Evolutionary conservation across 2,797 vertebrate species (phyloP).

Genomic region (Eremophila alpestris): DNA sequence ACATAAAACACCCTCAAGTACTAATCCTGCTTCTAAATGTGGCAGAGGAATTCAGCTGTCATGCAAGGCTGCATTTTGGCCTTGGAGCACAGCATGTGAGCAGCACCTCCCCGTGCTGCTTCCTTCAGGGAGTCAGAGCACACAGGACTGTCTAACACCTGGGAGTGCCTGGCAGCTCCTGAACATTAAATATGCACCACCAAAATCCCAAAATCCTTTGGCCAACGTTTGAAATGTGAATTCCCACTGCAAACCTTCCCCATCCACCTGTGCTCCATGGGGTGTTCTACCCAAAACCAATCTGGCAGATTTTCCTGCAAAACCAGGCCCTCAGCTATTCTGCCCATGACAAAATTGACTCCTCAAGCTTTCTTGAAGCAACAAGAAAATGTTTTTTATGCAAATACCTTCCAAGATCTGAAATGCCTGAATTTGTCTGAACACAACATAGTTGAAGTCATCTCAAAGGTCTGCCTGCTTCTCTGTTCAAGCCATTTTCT

Average conservation of each 20-base stretch:
- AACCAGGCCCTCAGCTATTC: background rate
- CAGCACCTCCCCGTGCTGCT: fast-evolving
- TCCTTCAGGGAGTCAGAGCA: background rate
- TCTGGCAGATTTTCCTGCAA: background rate
- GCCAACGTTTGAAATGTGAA: background rate
- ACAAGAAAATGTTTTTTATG: background rate
- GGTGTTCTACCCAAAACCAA: background rate
- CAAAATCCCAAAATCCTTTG: background rate
- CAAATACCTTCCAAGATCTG: background rate
- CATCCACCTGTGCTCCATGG: background rate
- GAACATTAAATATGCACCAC: background rate
- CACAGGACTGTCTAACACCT: background rate
- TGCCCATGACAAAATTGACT: background rate
- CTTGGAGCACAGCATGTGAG: fast-evolving
- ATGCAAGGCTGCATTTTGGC: background rate
- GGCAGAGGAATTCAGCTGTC: background rate
- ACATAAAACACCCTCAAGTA: background rate
- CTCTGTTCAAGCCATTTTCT: background rate
- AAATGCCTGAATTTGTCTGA: background rate
- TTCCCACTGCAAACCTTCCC: background rate
- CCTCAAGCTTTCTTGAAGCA: background rate
- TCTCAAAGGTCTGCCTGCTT: background rate
- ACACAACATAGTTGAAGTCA: background rate
- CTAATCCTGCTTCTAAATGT: background rate
- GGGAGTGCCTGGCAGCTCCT: background rate